Percentiles rank a stretch among this genome's conserved stretches.
phyloP scores from a whole-genome alignment of 37 sponge, comb jelly and placozoan species.

The Geodia barretti region DNA sequence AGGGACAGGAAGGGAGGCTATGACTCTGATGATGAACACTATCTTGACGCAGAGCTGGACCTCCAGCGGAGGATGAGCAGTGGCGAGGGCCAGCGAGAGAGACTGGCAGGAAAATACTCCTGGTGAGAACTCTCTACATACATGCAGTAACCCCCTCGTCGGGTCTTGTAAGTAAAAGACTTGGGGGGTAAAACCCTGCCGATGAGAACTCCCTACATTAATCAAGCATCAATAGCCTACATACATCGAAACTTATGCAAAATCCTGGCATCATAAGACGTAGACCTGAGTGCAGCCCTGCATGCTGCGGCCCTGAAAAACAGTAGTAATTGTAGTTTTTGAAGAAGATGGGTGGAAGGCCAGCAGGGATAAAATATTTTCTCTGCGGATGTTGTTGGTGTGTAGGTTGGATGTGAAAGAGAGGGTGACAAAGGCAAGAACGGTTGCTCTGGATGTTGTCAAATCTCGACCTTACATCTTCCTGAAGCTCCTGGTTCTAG shows the following conservation, averaged over 20 bases:
- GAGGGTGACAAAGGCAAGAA: not conserved
- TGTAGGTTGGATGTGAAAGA: too few relatives aligned
- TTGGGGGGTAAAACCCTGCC: not conserved
- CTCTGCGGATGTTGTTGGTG: too few relatives aligned
- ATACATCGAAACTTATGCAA: too few relatives aligned
- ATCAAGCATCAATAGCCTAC: too few relatives aligned
- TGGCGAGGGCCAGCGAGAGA: not conserved
- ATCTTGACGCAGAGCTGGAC: not conserved
- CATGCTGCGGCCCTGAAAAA: too few relatives aligned
- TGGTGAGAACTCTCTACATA: not conserved
- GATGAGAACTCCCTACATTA: too few relatives aligned
- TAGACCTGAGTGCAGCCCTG: too few relatives aligned
- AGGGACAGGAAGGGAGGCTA: too few relatives aligned
- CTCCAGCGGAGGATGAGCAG: not conserved
- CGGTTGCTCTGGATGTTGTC: not conserved
- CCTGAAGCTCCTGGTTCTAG: conserved; percentile 1
- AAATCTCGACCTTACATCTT: conserved; percentile 14
- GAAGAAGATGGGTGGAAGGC: too few relatives aligned
- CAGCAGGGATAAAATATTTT: too few relatives aligned
- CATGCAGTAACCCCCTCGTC: too few relatives aligned
- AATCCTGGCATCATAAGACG: too few relatives aligned
- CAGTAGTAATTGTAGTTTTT: not conserved
- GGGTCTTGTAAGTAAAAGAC: not conserved
- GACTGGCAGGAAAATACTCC: not conserved
- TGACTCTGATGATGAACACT: conserved; percentile 4